Evolutionary conservation across 92 coral and sea anemone genomes (phyloP).

Genomic region (Zoanthus solanderi): DNA sequence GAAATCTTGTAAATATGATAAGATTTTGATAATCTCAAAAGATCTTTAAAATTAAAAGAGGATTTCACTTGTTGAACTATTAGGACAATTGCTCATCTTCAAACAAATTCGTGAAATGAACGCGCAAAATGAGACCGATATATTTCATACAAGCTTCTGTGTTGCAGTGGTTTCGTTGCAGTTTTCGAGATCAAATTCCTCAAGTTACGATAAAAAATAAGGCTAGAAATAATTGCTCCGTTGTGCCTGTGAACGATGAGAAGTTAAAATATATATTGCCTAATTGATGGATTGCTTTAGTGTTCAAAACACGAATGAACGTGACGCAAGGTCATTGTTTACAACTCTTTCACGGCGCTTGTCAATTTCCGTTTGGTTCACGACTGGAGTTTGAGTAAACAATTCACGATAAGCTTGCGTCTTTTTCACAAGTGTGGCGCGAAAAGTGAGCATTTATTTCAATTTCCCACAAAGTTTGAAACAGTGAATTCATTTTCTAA

Average conservation of each 20-base stretch:
- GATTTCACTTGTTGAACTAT: not conserved
- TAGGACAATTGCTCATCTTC: not conserved
- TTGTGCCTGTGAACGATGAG: not conserved
- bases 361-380: not conserved
- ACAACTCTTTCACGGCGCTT: not conserved
- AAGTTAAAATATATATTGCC: not conserved
- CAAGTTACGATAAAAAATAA: not conserved
- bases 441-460: no score
- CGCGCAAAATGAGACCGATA: not conserved
- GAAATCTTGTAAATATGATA: not conserved
- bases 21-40: constrained; percentile 18
- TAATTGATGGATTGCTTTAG: not conserved
- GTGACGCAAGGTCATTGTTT: not conserved
- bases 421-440: no score
- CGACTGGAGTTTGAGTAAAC: no score
- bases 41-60: not conserved
- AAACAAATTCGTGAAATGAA: constrained; percentile 16
- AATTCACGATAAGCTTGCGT: no score
- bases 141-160: not conserved
- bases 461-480: no score
- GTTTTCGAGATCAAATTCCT: constrained; percentile 19
- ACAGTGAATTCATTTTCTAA: no score
- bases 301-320: constrained; percentile 12
- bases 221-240: not conserved
- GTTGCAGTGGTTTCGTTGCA: not conserved